Evolutionary conservation across 2,888 invertebrate species (phyloP), one percentile per base, ranked within the genome.

Genomic region (Sialis lutaria): DNA sequence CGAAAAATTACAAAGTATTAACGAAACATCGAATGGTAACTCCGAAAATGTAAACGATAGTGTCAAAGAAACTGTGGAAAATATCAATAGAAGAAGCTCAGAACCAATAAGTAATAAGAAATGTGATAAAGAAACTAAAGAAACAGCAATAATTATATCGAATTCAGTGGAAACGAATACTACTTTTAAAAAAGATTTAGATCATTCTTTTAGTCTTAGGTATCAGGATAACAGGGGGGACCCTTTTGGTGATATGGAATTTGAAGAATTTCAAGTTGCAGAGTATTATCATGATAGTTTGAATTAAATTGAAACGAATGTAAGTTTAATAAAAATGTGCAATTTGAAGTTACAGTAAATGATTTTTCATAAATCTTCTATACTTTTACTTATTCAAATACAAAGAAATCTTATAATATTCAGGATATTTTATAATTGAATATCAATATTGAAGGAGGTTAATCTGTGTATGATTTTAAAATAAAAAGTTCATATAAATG

Each of bases 201-300:
- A 37, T 12, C 37, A 37, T 37, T 12, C 32, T 10, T 40, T 35
- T 8, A 30, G 40, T 32, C 30, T 45, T 31, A 39, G 40, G 8
- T 13, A 30, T 34, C 31, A 45, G n/a, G 40, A 45, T 12, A 22
- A 40, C 33, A 12, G 12, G 6, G 34, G 8, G 22, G 32, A 22
- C 4, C 12, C 22, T 8, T 47, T 47, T 35, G 47, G 47, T 30
- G 42, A 42, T 9, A 47, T 47, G 42, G 33, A 40, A 12, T 47
- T 47, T 35, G 47, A 47, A 42, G 42, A 42, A 10, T 47, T 47
- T 34, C 30, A 47, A 42, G 47, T 47, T 6, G 47, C 47, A 7
- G 47, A 47, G 30, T 37, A 7, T 34, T 45, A 35, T 37, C 37
- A 37, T 37, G 37, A 37, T 37, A 37, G 37, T 37, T 37, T 37